A percentile compares a stretch with the other conserved stretches of the same genome.
These are phyloP conservation scores for Chironomus striatipennis DNA, from an alignment of 1,140 invertebrate genomes.

Conservation along the genomic window DNA sequence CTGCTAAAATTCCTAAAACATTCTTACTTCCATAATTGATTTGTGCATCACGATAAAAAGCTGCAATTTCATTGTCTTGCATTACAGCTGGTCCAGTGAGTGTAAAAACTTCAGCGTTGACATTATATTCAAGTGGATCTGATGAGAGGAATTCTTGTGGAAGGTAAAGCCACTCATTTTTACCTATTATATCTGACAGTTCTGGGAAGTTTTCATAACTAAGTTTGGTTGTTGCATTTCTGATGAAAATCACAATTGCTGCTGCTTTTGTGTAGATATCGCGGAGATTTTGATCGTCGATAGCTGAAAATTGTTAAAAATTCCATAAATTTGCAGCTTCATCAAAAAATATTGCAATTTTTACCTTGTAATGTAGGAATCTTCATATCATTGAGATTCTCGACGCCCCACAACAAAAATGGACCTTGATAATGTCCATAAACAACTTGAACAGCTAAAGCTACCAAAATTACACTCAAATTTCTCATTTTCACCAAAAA, in stretches of 20 bases:
- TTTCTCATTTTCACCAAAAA: too few species aligned
- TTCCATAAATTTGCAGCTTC: conserved; percentile 38
- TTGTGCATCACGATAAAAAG: conserved; percentile 45
- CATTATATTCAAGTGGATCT: conserved; percentile 44
- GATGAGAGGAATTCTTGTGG: conserved; percentile 46
- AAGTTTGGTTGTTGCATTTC: conserved; percentile 34
- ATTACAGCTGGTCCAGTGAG: conserved; percentile 46
- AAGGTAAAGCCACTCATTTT: conserved; percentile 40
- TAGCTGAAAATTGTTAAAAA: conserved; percentile 28
- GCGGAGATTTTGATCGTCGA: conserved; percentile 42
- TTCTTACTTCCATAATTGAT: conserved; percentile 45
- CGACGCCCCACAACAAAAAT: conserved; percentile 48
- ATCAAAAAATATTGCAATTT: conserved; percentile 42
- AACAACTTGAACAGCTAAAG: not conserved
- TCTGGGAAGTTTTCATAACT: conserved; percentile 35
- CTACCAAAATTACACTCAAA: too few species aligned
- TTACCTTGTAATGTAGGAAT: conserved; percentile 42
- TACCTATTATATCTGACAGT: conserved; percentile 37
- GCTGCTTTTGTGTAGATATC: conserved; percentile 35
- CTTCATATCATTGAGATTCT: conserved; percentile 40
- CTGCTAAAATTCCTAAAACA: conserved; percentile 47
- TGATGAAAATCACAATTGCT: conserved; percentile 36
- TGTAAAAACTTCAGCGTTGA: conserved; percentile 42
- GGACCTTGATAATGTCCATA: conserved; percentile 37
- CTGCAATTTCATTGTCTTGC: conserved; percentile 46